Conservation (phyloP, 2,888 invertebrate species). For the Vannuccia rotundouncinata region DNA sequence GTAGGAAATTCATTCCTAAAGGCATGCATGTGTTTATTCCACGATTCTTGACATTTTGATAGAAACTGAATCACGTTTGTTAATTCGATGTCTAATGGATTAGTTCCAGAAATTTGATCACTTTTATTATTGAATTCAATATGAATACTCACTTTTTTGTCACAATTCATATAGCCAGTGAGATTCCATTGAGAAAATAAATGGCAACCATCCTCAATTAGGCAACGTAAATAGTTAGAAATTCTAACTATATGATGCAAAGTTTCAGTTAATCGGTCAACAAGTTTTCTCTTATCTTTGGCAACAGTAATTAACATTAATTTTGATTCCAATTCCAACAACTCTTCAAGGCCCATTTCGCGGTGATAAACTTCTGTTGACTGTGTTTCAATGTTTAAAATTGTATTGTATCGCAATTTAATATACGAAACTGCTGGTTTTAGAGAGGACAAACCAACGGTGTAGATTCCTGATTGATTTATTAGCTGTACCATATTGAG, state of each 20-base stretch:
- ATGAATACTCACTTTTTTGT: background rate
- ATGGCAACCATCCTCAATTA: background rate
- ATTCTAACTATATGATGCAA: background rate
- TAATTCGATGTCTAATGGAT: background rate
- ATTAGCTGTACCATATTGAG: constrained; percentile 46
- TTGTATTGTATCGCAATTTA: background rate
- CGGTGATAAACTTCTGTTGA: background rate
- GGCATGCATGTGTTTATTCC: background rate
- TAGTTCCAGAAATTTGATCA: background rate
- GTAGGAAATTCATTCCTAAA: background rate
- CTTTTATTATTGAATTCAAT: background rate
- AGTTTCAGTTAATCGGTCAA: background rate
- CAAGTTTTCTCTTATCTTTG: background rate
- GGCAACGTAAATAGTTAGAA: background rate
- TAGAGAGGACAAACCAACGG: background rate
- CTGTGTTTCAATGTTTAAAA: background rate
- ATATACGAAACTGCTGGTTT: background rate
- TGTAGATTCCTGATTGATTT: constrained; percentile 46
- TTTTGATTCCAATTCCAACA: constrained; percentile 49
- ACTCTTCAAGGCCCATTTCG: constrained; percentile 40
- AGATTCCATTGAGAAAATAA: background rate
- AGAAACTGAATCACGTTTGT: background rate
- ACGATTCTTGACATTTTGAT: background rate
- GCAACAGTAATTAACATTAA: constrained; percentile 50
- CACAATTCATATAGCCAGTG: background rate